Base-by-base conservation (phyloP, 2,888 invertebrate genomes). In the Dichetophora obliterata region DNA sequence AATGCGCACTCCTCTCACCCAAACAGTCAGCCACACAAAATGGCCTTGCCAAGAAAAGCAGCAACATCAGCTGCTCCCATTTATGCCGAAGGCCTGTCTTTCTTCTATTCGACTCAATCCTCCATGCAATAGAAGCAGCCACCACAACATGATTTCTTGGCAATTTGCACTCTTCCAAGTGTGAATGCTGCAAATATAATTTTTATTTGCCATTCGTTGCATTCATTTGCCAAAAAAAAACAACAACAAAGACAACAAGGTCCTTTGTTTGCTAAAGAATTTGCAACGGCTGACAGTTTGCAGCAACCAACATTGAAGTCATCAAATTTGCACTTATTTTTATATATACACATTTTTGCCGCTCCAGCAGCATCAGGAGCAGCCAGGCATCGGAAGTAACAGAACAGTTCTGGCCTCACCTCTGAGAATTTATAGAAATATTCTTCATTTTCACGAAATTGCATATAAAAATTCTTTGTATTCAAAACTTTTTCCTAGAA, bases 171-270 rank as follows among this genome's bases (percentile, higher is more conserved):
- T 24, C 52, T 69, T 48, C 31, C 52, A 24, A 52, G 63, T 63
- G 43, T 34, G 31, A 61, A 48, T 74, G 52, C 74, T 16, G 31
- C 74, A 66, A 66, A 74, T 52, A 73, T 73, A 65, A 73, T 73
- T 73, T 65, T 65, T 74, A 65, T 65, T 74, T 66, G 54, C 74
- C 37, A 65, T 74, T 66, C 74, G 43, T 66, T 74, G 74, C 66
- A 66, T 34, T 54, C 65, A 54, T 22, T 37, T 54, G 74, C 54
- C 74, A 65, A 24, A 37, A 52, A 70, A 31, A 19, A 31, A 63
- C 31, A 54, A 31, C n/a, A 59, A 22, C 37, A 69, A 27, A 52
- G 19, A 59, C 37, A 19, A 37, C 37, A 59, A 22, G 19, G 50
- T 68, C 8, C 54, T 52, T 54, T 31, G 9, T 16, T 54, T 54